A percentile compares a stretch with the other conserved stretches of the same genome.
Evolutionary conservation across 2,113 vertebrate species (phyloP).

Genomic region (Anhinga rufa): DNA sequence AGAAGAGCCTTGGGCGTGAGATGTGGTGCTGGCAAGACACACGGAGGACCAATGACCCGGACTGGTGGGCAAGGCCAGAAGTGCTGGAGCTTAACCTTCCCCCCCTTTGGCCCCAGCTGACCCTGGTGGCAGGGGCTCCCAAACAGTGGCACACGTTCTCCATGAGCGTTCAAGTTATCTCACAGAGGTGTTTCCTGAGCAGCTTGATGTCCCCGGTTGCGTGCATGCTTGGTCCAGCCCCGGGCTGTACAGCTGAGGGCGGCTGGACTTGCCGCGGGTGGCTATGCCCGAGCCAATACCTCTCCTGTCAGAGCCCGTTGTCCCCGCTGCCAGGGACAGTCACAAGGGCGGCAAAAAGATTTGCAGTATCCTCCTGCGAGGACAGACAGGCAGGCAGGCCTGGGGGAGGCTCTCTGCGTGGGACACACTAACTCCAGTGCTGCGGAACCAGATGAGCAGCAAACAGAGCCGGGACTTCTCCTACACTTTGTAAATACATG

Average conservation of each 20-base stretch:
- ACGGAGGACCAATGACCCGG: accelerated
- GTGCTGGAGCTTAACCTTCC: background rate
- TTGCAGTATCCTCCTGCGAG: background rate
- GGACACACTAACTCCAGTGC: background rate
- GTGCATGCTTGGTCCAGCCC: accelerated
- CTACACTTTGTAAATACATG: background rate
- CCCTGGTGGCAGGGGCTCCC: background rate
- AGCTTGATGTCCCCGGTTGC: accelerated
- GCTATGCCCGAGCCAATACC: background rate
- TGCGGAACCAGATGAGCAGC: background rate
- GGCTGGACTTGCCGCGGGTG: accelerated
- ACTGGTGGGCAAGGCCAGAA: background rate
- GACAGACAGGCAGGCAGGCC: background rate
- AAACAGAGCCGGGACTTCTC: background rate
- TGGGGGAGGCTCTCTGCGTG: background rate
- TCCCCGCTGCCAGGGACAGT: background rate
- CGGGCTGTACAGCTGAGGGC: accelerated
- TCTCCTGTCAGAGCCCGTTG: accelerated
- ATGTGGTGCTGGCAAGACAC: accelerated
- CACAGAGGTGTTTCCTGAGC: background rate
- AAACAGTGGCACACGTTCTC: background rate
- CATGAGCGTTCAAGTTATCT: accelerated
- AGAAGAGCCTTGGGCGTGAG: background rate
- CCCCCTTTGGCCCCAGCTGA: accelerated
- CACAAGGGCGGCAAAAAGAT: background rate